These are phyloP conservation scores for Tragulus kanchil DNA, from an alignment of 2,113 vertebrate genomes.

Conservation along the genomic window DNA sequence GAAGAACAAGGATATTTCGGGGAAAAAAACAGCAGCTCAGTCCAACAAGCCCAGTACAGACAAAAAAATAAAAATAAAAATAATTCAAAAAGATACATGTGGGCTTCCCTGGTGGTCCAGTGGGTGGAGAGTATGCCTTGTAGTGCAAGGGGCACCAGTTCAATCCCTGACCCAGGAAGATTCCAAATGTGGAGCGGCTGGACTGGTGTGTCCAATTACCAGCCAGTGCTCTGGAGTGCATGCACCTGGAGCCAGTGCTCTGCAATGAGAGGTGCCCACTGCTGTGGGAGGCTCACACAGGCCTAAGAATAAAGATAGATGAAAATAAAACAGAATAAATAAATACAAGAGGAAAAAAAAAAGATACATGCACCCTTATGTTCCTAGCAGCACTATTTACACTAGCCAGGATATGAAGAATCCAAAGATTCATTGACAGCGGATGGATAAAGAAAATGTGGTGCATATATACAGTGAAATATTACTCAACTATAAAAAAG, in stretches of 20 bases:
- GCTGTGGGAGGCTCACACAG: no score
- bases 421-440: neutral
- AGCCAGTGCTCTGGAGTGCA: no score
- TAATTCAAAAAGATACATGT: neutral
- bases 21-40: neutral
- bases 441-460: neutral
- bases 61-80: neutral
- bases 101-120: no score
- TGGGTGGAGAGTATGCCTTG: no score
- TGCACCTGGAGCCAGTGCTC: no score
- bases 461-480: neutral
- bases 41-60: neutral
- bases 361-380: neutral
- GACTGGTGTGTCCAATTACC: no score
- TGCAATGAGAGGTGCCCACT: no score
- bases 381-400: neutral
- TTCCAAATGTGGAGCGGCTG: no score
- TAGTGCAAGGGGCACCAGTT: no score
- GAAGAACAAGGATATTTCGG: neutral
- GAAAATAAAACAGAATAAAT: no score
- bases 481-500: neutral
- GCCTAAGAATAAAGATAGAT: no score
- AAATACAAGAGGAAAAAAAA: neutral
- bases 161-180: no score
- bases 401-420: neutral